Evolutionary conservation across 2,797 vertebrate genomes (phyloP).

Genomic region (Spatula clypeata): DNA sequence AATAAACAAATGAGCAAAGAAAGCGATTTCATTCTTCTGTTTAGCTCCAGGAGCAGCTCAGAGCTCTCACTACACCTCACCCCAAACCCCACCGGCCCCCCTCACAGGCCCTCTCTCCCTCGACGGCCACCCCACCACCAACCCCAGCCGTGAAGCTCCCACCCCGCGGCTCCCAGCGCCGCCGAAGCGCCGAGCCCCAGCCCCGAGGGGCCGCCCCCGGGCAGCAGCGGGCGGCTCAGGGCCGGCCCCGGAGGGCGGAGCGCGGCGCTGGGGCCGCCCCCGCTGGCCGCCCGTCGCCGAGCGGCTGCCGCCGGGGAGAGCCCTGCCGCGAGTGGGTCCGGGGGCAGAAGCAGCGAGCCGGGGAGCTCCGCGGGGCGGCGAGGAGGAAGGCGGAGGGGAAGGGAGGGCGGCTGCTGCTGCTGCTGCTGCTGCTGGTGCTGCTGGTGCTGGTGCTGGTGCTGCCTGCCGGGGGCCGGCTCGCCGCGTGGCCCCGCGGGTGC

Average conservation of each 20-base stretch:
- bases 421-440: no score
- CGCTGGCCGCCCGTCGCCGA: background rate
- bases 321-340: slow-evolving; percentile 40
- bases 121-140: no score
- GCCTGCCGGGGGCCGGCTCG: background rate
- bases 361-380: background rate
- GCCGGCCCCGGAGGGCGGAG: slow-evolving; percentile 27
- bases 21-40: background rate
- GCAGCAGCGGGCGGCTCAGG: background rate
- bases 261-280: background rate
- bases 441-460: no score
- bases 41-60: background rate
- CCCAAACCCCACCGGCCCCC: background rate
- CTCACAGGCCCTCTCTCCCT: background rate
- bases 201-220: no score
- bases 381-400: background rate
- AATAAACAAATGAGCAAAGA: background rate
- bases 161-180: no score
- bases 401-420: background rate
- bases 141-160: no score
- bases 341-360: background rate
- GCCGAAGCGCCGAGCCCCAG: no score
- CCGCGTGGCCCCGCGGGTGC: background rate
- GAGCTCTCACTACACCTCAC: background rate
- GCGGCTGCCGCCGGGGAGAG: background rate